A percentile compares a stretch with the other conserved stretches of the same genome.
Evolutionary conservation across 2,888 invertebrate genomes (phyloP).

Genomic region (Scelioninae gen. 2): DNA sequence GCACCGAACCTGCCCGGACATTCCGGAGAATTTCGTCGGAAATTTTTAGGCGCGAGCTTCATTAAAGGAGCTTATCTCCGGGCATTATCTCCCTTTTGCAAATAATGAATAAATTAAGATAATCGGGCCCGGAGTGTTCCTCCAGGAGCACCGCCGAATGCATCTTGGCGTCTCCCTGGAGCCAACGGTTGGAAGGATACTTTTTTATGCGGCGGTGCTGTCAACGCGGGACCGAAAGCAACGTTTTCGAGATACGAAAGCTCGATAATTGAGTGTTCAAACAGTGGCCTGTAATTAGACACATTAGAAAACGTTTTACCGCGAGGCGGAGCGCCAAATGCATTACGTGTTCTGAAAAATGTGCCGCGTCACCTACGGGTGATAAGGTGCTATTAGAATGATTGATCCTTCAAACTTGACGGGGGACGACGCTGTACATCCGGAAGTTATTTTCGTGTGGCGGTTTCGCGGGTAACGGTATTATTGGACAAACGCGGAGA

Average conservation of each 20-base stretch:
- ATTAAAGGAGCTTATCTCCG: background rate
- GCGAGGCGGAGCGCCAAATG: constrained; percentile 60
- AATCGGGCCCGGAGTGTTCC: constrained; percentile 47
- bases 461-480: constrained; percentile 31
- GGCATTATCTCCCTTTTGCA: constrained; percentile 30
- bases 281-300: constrained; percentile 69
- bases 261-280: constrained; percentile 71
- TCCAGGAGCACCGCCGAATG: constrained; percentile 19
- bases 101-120: constrained; percentile 52
- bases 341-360: constrained; percentile 62
- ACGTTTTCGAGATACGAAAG: constrained; percentile 63
- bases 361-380: constrained; percentile 64
- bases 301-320: constrained; percentile 59
- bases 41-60: constrained; percentile 32
- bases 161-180: constrained; percentile 45
- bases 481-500: constrained; percentile 6
- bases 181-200: constrained; percentile 40
- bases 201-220: constrained; percentile 36
- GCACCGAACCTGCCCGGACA: constrained; percentile 55
- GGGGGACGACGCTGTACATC: constrained; percentile 9
- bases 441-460: constrained; percentile 35
- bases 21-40: constrained; percentile 58
- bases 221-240: constrained; percentile 42
- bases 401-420: constrained; percentile 63
- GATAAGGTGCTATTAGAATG: constrained; percentile 69